Base-by-base conservation (phyloP, 1,140 invertebrate genomes). In the Drosophila kurseongensis region DNA sequence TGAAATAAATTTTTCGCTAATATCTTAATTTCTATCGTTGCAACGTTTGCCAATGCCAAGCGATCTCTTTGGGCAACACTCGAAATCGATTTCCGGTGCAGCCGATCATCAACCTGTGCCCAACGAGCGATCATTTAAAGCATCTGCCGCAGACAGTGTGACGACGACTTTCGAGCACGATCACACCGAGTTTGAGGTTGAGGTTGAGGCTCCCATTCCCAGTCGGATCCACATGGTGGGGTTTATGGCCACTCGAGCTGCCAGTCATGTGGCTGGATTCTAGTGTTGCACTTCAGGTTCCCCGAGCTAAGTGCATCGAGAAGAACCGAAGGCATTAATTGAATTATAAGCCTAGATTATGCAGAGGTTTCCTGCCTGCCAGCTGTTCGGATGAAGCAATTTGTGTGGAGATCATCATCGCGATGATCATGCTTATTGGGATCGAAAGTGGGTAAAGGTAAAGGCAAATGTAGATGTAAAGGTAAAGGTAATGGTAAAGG, bases 301-400 rank as follows among this genome's bases (percentile, higher is more conserved):
- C 77, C 65, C 83, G 62, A 74, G 72, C 75, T 88, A 89, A 88
- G 83, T 88, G 83, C 83, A 83, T 41, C 78, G 75, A 71, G 29
- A 67, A 55, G 78, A 78, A 77, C 41, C 60, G 66, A 52, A 56
- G 68, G 84, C 88, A 89, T 91, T 91, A 91, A 91, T 91, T 91
- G 89, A 91, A 91, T 91, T 91, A 91, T 91, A 91, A 91, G 89
- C 89, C 89, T 83, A 85, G 89, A 91, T 91, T 91, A 91, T 91
- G 90, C 79, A 84, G 80, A 91, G 89, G 91, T 91, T 91, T 91
- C 89, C 89, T 91, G 88, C 88, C 75, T 51, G 56, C 73, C 76
- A 80, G 72, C 78, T 80, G 78, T 61, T 80, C 58, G 50, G 42
- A 35, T 47, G 41, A 51, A 68, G 82, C 82, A 86, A 82, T 83